Evolutionary conservation across 1,140 invertebrate species (phyloP), one percentile per base, ranked within the genome.

Genomic region (Hormaphis cornu): DNA sequence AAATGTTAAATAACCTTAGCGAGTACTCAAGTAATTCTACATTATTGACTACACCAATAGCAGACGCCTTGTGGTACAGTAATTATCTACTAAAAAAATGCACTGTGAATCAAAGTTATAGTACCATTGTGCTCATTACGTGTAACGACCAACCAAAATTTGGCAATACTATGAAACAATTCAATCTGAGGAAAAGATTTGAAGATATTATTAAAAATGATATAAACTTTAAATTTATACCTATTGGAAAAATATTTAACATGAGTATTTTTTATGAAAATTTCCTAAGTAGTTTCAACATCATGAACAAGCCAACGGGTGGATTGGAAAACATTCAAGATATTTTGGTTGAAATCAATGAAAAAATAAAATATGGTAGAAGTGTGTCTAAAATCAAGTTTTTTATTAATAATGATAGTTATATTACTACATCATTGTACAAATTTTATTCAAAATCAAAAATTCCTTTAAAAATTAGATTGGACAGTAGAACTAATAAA

Each of bases 171-270:
- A 40, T 12, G 40, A 63, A 63, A 44, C 24, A 28, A 63, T 59
- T 53, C 18, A n/a, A 61, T 37, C 10, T 48, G 26, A 28, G 56
- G 26, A 71, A 63, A 61, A 59, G 50, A 53, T 37, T 61, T 4
- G 58, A 71, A 10, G 70, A 71, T 71, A 18, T 71, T 18, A 30
- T 37, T 28, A 37, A 50, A 28, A 63, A 63, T 48, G 28, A 59
- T 14, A 44, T 71, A 37, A 42, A 63, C 28, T 53, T 71, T 30
- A 61, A 71, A 42, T 33, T 71, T 42, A 48, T 71, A 37, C 70
- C 70, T 16, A 28, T 71, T 42, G 70, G 70, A n/a, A 6, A 20
- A 7, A 20, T 14, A 9, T 71, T 71, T 42, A 54, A 42, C 20
- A 61, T 59, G 22, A 52, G 22, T 22, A 14, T 53, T 8, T 71